These are phyloP conservation scores for Micoletzkya japonica DNA, from an alignment of 2,888 invertebrate species.

Conservation along the genomic window DNA sequence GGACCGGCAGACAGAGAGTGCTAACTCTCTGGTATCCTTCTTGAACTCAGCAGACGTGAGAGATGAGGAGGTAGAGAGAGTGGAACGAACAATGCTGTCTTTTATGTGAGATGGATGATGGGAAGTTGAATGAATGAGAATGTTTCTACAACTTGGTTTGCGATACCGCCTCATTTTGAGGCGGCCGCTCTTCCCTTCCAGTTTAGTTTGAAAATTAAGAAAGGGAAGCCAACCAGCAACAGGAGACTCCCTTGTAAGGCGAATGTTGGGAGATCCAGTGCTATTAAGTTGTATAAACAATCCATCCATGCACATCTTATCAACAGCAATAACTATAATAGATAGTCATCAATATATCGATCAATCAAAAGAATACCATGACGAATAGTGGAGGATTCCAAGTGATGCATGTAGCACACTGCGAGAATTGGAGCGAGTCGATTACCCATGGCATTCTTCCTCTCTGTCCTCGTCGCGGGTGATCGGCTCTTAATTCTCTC, in stretches of 20 bases:
- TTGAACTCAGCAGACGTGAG: background rate
- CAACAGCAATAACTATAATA: background rate
- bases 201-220: constrained; percentile 5
- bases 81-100: background rate
- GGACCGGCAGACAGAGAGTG: background rate
- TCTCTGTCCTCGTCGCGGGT: no score
- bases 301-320: no score
- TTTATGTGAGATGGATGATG: constrained; percentile 4
- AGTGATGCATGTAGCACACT: background rate
- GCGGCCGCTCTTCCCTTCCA: background rate
- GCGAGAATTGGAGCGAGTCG: constrained; percentile 6
- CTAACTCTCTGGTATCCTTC: background rate
- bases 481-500: no score
- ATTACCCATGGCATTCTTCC: constrained; percentile 6
- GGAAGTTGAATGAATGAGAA: background rate
- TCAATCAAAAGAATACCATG: background rate
- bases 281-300: no score
- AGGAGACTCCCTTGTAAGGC: no score
- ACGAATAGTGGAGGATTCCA: background rate
- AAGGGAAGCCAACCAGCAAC: constrained; percentile 1
- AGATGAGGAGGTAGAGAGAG: constrained; percentile 5
- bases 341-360: constrained; percentile 4
- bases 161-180: constrained; percentile 3
- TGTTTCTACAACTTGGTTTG: constrained; percentile 1
- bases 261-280: no score